Evolutionary conservation across 2,113 vertebrate species (phyloP), one percentile per base, ranked within the genome.

Genomic region (Elachura formosa): DNA sequence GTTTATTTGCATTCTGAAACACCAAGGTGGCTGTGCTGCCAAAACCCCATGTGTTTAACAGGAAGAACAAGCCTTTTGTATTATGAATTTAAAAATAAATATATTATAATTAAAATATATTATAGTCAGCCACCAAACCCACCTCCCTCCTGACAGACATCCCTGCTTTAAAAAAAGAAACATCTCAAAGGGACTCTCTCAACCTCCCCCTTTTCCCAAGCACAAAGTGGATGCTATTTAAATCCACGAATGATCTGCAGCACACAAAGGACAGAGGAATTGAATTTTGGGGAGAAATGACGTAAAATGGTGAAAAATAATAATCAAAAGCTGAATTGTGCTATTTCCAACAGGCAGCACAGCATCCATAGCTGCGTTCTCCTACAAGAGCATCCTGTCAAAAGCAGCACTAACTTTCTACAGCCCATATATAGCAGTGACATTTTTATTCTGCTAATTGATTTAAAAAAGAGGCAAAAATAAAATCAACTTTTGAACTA

Each of bases 381-480:
- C 78, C 33, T 31, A 17, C 49, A 72, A 45, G 63, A 87, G 48
- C 48, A 86, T 78, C 73, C 87, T 86, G 76, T 64, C 11, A 40
- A 94, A 87, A 74, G 55, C 64, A 85, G 71, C 25, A 26, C 26
- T 23, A 81, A 87, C 55, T 84, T 93, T 85, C 89, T 63, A 41
- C 74, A 77, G 74, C 28, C 94, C 95, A 96, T 87, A 87, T 78
- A 94, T 90, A 96, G 91, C 11, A 1, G 38, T 81, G 94, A 90
- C 83, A 96, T 96, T 96, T 97, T 94, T 85, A 58, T 66, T 87
- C 80, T 20, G 49, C 74, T 96, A 96, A 96, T 96, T 90, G 90
- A 96, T 93, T 85, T 18, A 31, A 68, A 56, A 67, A 64, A 38
- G 25, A 26, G 5, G 11, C 0, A 3, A 23, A 48, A 73, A 66